Evolutionary conservation across 2,113 vertebrate genomes (phyloP).

Genomic region (Struthidea cinerea): DNA sequence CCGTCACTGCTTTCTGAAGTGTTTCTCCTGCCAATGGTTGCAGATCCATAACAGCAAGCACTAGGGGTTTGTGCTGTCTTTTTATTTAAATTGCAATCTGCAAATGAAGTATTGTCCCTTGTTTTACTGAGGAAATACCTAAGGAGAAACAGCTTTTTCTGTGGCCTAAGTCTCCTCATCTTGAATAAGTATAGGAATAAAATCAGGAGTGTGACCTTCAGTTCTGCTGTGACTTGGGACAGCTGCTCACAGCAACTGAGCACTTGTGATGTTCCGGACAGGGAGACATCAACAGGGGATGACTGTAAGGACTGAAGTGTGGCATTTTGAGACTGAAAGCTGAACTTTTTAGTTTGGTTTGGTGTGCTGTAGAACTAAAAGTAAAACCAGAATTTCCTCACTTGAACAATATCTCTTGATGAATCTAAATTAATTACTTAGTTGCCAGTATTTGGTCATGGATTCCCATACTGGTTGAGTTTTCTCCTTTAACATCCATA

Average conservation of each 20-base stretch:
- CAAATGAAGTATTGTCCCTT: neutral
- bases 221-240: neutral
- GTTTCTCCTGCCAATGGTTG: neutral
- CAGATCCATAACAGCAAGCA: neutral
- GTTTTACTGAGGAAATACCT: neutral
- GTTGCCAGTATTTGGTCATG: neutral
- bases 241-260: neutral
- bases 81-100: neutral
- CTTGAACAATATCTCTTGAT: neutral
- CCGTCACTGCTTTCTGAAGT: neutral
- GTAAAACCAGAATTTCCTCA: neutral
- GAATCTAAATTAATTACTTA: neutral
- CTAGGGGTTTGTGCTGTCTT: neutral
- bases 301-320: neutral
- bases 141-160: neutral
- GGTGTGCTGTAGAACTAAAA: neutral
- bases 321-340: neutral
- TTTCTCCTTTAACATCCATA: neutral
- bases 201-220: neutral
- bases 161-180: neutral
- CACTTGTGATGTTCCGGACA: neutral
- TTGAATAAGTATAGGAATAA: neutral
- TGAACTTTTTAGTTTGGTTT: neutral
- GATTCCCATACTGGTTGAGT: neutral
- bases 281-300: neutral